Conservation (phyloP, 2,888 invertebrate species). For the Oscheius onirici region DNA sequence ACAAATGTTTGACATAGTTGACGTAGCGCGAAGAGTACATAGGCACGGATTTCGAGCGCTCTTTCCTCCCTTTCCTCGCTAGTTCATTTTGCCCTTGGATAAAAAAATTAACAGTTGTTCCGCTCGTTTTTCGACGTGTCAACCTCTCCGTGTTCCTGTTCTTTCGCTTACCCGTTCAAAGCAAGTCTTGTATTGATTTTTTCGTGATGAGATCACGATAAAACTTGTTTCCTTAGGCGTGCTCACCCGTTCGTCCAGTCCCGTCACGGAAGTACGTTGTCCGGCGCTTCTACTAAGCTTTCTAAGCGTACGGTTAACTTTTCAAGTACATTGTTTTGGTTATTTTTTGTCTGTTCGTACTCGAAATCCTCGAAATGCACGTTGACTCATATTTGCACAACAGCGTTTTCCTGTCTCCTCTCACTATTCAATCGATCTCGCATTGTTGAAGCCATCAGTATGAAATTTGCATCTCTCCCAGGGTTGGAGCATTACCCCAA, state of each 20-base stretch:
- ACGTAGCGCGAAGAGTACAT: slow-evolving; percentile 33
- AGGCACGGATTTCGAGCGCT: slow-evolving; percentile 32
- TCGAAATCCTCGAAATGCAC: slow-evolving; percentile 13
- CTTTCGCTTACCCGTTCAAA: too few species aligned
- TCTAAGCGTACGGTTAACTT: too few species aligned
- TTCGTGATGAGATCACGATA: too few species aligned
- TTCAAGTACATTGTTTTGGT: too few species aligned
- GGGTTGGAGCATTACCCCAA: neutral
- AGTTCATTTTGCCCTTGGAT: neutral
- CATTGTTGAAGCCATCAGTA: neutral
- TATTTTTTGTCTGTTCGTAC: neutral
- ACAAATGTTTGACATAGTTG: slow-evolving; percentile 33
- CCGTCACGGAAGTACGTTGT: too few species aligned
- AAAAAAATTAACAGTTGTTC: too few species aligned
- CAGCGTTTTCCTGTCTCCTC: slow-evolving; percentile 24
- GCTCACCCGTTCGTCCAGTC: too few species aligned
- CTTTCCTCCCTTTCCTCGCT: slow-evolving; percentile 20
- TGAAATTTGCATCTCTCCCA: neutral
- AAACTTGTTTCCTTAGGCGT: too few species aligned
- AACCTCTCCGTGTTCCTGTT: too few species aligned
- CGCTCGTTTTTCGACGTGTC: too few species aligned
- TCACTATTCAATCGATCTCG: slow-evolving; percentile 29
- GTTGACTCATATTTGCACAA: slow-evolving; percentile 33
- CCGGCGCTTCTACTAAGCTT: too few species aligned
- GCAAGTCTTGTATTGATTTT: too few species aligned